A percentile compares a stretch with the other conserved stretches of the same genome.
Conservation (phyloP, 2,113 vertebrate species). For the Orycteropus afer region DNA sequence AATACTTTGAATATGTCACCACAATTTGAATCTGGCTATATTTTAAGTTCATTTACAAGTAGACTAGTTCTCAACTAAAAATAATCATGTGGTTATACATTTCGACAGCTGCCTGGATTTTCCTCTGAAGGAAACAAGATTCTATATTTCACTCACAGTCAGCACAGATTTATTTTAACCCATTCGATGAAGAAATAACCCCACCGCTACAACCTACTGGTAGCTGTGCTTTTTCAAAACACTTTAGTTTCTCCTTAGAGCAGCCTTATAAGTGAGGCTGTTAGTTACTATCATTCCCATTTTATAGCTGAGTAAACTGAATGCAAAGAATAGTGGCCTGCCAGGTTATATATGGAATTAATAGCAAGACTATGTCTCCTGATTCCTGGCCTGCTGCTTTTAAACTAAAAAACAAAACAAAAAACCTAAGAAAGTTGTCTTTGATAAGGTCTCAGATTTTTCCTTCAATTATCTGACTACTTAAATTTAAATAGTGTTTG, state of each 20-base stretch:
- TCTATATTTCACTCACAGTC: slow-evolving; percentile 73
- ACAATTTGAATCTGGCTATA: slow-evolving; percentile 70
- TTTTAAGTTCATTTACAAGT: slow-evolving; percentile 81
- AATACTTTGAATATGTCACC: slow-evolving; percentile 76
- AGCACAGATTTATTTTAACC: slow-evolving; percentile 75
- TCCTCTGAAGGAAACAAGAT: slow-evolving; percentile 75
- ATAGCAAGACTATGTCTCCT: background rate
- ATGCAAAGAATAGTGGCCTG: background rate
- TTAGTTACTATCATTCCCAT: background rate
- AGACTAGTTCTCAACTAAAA: slow-evolving; percentile 78
- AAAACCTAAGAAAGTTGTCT: background rate
- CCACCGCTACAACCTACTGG: background rate
- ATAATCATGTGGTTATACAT: slow-evolving; percentile 72
- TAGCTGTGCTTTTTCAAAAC: slow-evolving; percentile 19
- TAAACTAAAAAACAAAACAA: background rate
- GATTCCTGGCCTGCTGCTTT: background rate
- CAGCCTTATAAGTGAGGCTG: background rate
- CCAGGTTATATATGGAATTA: background rate
- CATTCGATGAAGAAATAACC: slow-evolving; percentile 46
- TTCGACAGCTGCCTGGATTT: slow-evolving; percentile 78
- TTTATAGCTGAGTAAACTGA: background rate
- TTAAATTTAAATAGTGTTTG: background rate
- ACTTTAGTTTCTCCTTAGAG: background rate
- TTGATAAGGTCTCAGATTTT: slow-evolving; percentile 28
- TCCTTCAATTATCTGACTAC: slow-evolving; percentile 29